Conservation (phyloP, 2,888 invertebrate species). For the Mystacides longicornis region DNA sequence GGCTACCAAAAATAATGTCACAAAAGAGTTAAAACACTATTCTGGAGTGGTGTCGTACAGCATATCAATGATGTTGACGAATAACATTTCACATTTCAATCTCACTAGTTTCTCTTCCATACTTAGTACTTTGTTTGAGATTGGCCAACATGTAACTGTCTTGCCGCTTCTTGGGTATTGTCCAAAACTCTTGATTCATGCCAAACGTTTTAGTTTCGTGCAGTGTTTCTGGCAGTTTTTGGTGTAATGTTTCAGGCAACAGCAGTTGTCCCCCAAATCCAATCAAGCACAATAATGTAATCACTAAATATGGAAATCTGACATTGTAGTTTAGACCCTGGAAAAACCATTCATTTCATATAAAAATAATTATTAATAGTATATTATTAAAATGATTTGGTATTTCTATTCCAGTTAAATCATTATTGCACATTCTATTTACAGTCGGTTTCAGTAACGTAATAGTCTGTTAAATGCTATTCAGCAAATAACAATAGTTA, state of each 20-base stretch:
- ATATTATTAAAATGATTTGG: too few species aligned
- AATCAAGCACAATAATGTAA: slow-evolving; percentile 34
- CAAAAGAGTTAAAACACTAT: too few species aligned
- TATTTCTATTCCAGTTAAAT: too few species aligned
- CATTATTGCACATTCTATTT: too few species aligned
- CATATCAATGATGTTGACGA: too few species aligned
- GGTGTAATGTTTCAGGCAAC: slow-evolving; percentile 50
- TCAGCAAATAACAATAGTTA: too few species aligned
- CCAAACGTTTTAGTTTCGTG: slow-evolving; percentile 49
- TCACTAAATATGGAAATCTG: slow-evolving; percentile 36
- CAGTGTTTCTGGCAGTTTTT: slow-evolving; percentile 49
- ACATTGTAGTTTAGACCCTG: slow-evolving; percentile 39
- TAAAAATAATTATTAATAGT: too few species aligned
- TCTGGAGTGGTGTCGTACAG: too few species aligned
- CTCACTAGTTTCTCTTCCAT: slow-evolving; percentile 9
- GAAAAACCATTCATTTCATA: too few species aligned
- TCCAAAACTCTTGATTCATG: slow-evolving; percentile 34
- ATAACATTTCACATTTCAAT: slow-evolving; percentile 3
- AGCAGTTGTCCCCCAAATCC: slow-evolving; percentile 40
- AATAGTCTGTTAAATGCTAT: too few species aligned
- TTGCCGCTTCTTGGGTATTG: slow-evolving; percentile 18
- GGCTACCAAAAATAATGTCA: too few species aligned
- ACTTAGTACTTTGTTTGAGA: slow-evolving; percentile 12
- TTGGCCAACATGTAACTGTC: slow-evolving; percentile 18
- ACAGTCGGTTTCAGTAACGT: too few species aligned